These are phyloP conservation scores for Orientallactaga bullata DNA, from an alignment of 2,113 vertebrate species.

Conservation along the genomic window DNA sequence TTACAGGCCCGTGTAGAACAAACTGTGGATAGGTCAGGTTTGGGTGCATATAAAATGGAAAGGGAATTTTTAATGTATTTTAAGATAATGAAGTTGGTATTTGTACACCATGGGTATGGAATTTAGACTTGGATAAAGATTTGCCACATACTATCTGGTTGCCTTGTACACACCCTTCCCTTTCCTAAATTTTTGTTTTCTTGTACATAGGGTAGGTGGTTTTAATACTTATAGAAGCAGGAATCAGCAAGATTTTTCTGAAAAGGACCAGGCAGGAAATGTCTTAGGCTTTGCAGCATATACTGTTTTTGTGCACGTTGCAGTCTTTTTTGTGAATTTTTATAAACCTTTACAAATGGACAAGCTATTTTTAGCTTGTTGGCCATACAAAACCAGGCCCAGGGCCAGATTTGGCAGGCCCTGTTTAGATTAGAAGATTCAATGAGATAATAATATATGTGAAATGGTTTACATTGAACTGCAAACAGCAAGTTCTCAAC, in stretches of 20 bases:
- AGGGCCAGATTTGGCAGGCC: not conserved
- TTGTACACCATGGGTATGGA: not conserved
- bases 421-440: not conserved
- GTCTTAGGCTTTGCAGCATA: not conserved
- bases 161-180: not conserved
- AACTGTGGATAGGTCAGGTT: not conserved
- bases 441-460: not conserved
- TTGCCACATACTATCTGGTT: not conserved
- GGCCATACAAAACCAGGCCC: not conserved
- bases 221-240: not conserved
- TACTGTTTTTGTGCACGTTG: not conserved
- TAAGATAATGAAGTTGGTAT: not conserved
- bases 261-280: not conserved
- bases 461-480: not conserved
- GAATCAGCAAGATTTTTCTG: not conserved
- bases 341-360: not conserved
- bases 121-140: conserved; percentile 9
- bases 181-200: conserved; percentile 28
- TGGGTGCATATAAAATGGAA: conserved; percentile 31
- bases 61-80: not conserved
- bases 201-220: not conserved
- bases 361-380: not conserved
- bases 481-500: not conserved
- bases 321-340: not conserved
- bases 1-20: not conserved